These are phyloP conservation scores for Ichneumon xanthorius DNA, from an alignment of 2,888 invertebrate genomes.

Conservation along the genomic window DNA sequence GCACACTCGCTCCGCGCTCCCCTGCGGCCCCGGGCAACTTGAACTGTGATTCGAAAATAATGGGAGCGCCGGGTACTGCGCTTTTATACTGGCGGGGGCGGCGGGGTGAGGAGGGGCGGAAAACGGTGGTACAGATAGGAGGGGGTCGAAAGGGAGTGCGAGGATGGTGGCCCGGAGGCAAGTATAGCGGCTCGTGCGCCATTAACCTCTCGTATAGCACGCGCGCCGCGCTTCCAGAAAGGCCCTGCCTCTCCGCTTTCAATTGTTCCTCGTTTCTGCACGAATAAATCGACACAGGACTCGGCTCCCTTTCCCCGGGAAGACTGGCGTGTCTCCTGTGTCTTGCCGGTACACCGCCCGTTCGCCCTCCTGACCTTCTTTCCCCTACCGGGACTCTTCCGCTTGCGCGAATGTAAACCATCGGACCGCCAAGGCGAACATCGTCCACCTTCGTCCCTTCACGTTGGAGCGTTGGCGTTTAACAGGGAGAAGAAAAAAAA, in stretches of 20 bases:
- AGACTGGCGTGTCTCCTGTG: slow-evolving; percentile 38
- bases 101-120: slow-evolving; percentile 45
- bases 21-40: slow-evolving; percentile 62
- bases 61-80: slow-evolving; percentile 66
- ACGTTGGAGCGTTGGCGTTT: not conserved
- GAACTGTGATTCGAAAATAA: slow-evolving; percentile 71
- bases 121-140: slow-evolving; percentile 54
- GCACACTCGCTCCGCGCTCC: slow-evolving; percentile 15
- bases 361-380: slow-evolving; percentile 62
- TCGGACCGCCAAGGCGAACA: slow-evolving; percentile 18
- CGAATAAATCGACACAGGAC: slow-evolving; percentile 68
- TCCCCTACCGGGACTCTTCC: slow-evolving; percentile 4
- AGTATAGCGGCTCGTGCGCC: slow-evolving; percentile 63
- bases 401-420: slow-evolving; percentile 56
- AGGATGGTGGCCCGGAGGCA: slow-evolving; percentile 41
- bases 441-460: slow-evolving; percentile 29
- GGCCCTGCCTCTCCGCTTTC: slow-evolving; percentile 61
- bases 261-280: slow-evolving; percentile 70
- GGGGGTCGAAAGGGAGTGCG: slow-evolving; percentile 26
- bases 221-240: slow-evolving; percentile 56
- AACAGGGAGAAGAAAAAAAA: not conserved
- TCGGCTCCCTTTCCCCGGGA: slow-evolving; percentile 7
- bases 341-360: slow-evolving; percentile 29
- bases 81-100: slow-evolving; percentile 62
- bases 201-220: slow-evolving; percentile 68